Evolutionary conservation across 1,140 invertebrate genomes (phyloP), one percentile per base, ranked within the genome.

Genomic region (Sipha flava): DNA sequence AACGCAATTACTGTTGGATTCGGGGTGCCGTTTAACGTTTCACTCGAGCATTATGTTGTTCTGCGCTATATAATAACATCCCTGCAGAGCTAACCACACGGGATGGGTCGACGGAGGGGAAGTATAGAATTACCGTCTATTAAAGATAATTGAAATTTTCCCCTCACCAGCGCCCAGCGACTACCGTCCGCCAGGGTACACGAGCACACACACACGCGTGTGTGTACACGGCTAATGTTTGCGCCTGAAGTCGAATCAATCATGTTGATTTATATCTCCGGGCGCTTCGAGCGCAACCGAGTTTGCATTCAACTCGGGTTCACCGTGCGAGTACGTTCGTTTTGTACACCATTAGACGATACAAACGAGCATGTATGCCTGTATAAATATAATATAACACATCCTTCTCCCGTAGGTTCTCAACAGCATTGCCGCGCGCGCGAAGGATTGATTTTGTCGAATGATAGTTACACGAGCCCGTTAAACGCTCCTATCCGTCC

Each of bases 91-190:
- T 40, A 18, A 77, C 52, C 31, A 26, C 47, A 7, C 45, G 4
- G 16, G 34, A 49, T 26, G 72, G 0, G 47, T 1, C 29, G 34
- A 52, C 6, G 49, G 14, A 54, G 52, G 72, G 34, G 49, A 77
- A 77, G 73, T 77, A 77, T 77, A 77, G 73, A 77, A 77, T 77
- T 77, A 77, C 73, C 73, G 73, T 77, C 73, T 77, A 77, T 77
- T 77, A 77, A 77, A 57, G 73, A 77, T 77, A 77, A 77, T 77
- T 77, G 73, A 77, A 77, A 77, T 57, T 77, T 77, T 57, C 73
- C 73, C 73, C 73, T 23, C 73, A n/a, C 18, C 52, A 52, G 9
- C 70, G 47, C 31, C 18, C 52, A 52, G 9, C 70, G 47, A 31
- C 72, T 4, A 12, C n/a, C 10, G 72, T 14, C 21, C 21, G 52